Evolutionary conservation across 23 tunicate genomes (phyloP).

Genomic region (Halocynthia roretzi): DNA sequence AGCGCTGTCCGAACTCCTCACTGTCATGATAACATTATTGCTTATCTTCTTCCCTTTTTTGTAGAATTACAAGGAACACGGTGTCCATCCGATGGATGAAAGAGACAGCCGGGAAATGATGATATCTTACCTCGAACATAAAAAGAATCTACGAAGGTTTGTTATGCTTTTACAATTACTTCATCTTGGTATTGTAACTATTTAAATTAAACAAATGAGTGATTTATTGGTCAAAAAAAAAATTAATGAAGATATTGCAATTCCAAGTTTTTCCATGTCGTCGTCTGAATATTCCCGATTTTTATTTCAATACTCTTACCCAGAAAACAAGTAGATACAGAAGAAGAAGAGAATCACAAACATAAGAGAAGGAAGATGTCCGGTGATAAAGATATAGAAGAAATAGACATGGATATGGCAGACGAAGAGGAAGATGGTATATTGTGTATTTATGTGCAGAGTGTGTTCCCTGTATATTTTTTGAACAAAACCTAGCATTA

Average conservation of each 20-base stretch:
- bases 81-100: conserved; percentile 55
- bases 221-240: not conserved
- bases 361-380: not conserved
- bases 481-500: no score
- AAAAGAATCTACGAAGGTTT: conserved; percentile 38
- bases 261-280: no score
- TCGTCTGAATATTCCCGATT: no score
- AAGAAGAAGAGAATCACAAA: not conserved
- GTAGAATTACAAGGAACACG: conserved; percentile 4
- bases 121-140: conserved; percentile 62
- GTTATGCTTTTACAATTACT: not conserved
- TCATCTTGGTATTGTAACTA: not conserved
- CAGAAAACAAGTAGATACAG: not conserved
- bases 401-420: conserved; percentile 71
- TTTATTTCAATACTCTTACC: no score
- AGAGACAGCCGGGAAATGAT: conserved; percentile 50
- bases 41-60: not conserved
- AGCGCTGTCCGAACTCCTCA: not conserved
- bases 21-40: not conserved
- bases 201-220: not conserved
- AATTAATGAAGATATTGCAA: no score
- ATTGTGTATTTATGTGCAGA: no score
- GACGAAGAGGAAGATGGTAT: conserved; percentile 17
- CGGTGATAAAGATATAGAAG: conserved; percentile 18
- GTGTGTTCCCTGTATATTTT: no score